Percentiles rank a stretch among this genome's conserved stretches.
phyloP scores from a whole-genome alignment of 2,113 vertebrate genomes.

The Cyprinus carpio region DNA sequence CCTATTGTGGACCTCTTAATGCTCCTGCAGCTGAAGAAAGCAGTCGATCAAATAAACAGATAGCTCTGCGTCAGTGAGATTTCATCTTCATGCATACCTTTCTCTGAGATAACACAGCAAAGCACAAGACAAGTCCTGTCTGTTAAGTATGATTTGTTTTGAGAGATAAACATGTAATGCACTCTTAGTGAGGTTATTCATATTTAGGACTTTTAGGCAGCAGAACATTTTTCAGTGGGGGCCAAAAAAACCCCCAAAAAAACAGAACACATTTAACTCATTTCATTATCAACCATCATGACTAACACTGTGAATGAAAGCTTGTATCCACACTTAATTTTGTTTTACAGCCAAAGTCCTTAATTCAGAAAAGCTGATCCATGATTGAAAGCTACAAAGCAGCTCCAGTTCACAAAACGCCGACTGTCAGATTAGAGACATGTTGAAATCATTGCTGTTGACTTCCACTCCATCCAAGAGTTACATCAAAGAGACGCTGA shows the following conservation, averaged over 20 bases:
- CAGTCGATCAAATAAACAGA: slow-evolving; percentile 59
- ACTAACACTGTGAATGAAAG: background rate
- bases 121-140: slow-evolving; percentile 25
- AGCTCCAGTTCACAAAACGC: slow-evolving; percentile 51
- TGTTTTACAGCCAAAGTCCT: slow-evolving; percentile 20
- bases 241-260: background rate
- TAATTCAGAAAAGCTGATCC: slow-evolving; percentile 50
- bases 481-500: slow-evolving; percentile 67
- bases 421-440: slow-evolving; percentile 57
- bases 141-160: slow-evolving; percentile 35
- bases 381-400: slow-evolving; percentile 55
- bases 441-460: slow-evolving; percentile 61
- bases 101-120: slow-evolving; percentile 49
- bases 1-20: slow-evolving; percentile 46
- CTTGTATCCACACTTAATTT: slow-evolving; percentile 8
- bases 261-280: background rate
- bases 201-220: background rate
- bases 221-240: background rate
- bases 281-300: background rate
- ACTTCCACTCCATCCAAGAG: slow-evolving; percentile 55
- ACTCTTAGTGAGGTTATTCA: background rate
- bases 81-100: slow-evolving; percentile 43
- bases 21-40: slow-evolving; percentile 47
- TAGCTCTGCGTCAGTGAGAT: slow-evolving; percentile 52
- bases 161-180: background rate